Evolutionary conservation across 2,888 invertebrate genomes (phyloP), one percentile per base, ranked within the genome.

Genomic region (Chrysolina americana): DNA sequence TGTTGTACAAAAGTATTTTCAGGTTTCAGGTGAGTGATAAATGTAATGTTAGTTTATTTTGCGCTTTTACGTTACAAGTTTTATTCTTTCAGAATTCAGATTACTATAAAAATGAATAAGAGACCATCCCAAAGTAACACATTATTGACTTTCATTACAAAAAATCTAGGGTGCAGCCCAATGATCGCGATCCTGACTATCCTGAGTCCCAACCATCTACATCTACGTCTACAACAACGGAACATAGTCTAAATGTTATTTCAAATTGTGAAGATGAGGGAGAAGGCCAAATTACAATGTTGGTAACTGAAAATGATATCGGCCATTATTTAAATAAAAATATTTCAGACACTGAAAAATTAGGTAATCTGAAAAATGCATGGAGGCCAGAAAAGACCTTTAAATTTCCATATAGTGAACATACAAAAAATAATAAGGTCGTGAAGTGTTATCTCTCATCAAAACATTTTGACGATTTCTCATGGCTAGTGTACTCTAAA

Each of bases 21-120:
- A 47, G 47, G n/a, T 47, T 10, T 47, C 47, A 47, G 47, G 47
- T 47, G 47, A n/a, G n/a, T n/a, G n/a, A 47, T 47, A 47, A 47
- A 47, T 47, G 47, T 47, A 47, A 47, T 47, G 15, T 47, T 0
- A 36, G 47, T 47, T 47, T 15, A 15, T 47, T 47, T 15, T 47
- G 47, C 47, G 47, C n/a, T 47, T 47, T 47, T 47, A 47, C 47
- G n/a, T 47, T 36, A 36, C 47, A 47, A 15, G 13, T 47, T 15
- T 47, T n/a, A 47, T 47, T 15, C 47, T 47, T 47, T 47, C 47
- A 47, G 47, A 47, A 47, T 47, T 44, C 10, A 44, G 10, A 47
- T 47, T 47, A 47, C 47, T 47, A 47, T 3, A 47, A 47, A 47
- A 47, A 47, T 47, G 47, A 2, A 47, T 47, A 47, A 47, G 13